Evolutionary conservation across 2,797 vertebrate genomes (phyloP).

Genomic region (Huso huso): DNA sequence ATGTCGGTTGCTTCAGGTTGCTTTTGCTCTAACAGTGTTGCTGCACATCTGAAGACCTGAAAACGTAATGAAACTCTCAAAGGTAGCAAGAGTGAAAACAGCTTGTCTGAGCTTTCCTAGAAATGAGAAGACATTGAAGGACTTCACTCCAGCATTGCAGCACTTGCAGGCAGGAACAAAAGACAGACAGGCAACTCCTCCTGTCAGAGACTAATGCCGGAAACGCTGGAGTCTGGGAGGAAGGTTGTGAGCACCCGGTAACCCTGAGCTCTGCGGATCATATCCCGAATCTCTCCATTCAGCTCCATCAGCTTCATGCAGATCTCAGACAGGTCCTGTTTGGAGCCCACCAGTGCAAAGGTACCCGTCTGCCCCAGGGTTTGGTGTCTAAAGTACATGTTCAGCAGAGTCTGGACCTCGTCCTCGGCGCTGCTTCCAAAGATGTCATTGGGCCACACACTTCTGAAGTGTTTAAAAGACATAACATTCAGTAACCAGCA

Average conservation of each 20-base stretch:
- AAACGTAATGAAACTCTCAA: slow-evolving; percentile 63
- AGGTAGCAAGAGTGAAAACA: slow-evolving; percentile 65
- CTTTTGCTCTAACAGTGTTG: slow-evolving; percentile 57
- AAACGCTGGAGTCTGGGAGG: slow-evolving; percentile 88
- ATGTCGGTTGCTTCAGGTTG: slow-evolving; percentile 36
- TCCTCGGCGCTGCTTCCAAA: slow-evolving; percentile 89
- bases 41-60: slow-evolving; percentile 70
- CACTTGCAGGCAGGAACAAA: slow-evolving; percentile 52
- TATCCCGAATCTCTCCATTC: slow-evolving; percentile 93
- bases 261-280: slow-evolving; percentile 90
- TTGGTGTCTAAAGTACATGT: slow-evolving; percentile 95
- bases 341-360: slow-evolving; percentile 89
- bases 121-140: slow-evolving; percentile 62
- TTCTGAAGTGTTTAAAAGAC: slow-evolving; percentile 49
- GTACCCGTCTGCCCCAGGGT: slow-evolving; percentile 94
- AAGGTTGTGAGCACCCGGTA: slow-evolving; percentile 87
- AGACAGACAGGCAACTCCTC: slow-evolving; percentile 57
- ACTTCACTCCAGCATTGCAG: slow-evolving; percentile 57
- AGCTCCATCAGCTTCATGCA: slow-evolving; percentile 93
- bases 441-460: slow-evolving; percentile 87
- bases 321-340: slow-evolving; percentile 88
- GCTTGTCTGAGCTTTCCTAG: slow-evolving; percentile 77
- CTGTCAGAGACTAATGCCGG: slow-evolving; percentile 96
- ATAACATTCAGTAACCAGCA: too few relatives aligned
- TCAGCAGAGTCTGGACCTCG: slow-evolving; percentile 94